These are phyloP conservation scores for Labeo rohita DNA, from an alignment of 2,113 vertebrate species.

Conservation along the genomic window DNA sequence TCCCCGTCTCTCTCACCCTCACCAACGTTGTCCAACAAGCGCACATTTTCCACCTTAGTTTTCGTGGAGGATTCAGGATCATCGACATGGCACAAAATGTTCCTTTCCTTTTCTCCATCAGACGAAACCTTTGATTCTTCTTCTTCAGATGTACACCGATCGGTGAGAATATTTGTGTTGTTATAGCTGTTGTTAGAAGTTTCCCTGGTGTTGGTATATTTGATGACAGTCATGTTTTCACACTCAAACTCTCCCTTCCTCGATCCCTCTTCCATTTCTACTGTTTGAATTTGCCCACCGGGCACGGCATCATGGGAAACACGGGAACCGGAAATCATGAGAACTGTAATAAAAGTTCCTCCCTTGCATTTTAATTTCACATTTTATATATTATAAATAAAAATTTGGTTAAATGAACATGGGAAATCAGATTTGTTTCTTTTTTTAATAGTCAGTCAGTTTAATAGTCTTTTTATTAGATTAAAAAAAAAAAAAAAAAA, in stretches of 20 bases:
- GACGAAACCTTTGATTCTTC: neutral
- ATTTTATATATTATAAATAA: neutral
- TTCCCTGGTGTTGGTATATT: neutral
- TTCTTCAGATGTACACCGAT: neutral
- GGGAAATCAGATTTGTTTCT: neutral
- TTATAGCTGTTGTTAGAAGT: neutral
- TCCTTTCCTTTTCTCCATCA: neutral
- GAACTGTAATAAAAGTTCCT: neutral
- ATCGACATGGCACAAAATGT: conserved; percentile 10
- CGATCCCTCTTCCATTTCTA: conserved; percentile 40
- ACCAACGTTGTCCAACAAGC: neutral
- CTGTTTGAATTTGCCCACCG: conserved; percentile 41
- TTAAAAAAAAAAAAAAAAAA: too few species aligned
- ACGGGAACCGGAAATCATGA: neutral
- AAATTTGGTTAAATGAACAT: neutral
- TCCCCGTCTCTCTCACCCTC: neutral
- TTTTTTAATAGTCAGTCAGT: neutral
- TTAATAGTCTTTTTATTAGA: too few species aligned
- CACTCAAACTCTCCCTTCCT: neutral
- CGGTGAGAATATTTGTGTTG: neutral
- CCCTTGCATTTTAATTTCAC: neutral
- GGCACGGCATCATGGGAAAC: conserved; percentile 55
- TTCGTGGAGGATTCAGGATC: neutral
- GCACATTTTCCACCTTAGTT: neutral
- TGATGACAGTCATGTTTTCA: conserved; percentile 24